Evolutionary conservation across 1,140 invertebrate species (phyloP), one percentile per base, ranked within the genome.

Genomic region (Macrocentrus cingulum): DNA sequence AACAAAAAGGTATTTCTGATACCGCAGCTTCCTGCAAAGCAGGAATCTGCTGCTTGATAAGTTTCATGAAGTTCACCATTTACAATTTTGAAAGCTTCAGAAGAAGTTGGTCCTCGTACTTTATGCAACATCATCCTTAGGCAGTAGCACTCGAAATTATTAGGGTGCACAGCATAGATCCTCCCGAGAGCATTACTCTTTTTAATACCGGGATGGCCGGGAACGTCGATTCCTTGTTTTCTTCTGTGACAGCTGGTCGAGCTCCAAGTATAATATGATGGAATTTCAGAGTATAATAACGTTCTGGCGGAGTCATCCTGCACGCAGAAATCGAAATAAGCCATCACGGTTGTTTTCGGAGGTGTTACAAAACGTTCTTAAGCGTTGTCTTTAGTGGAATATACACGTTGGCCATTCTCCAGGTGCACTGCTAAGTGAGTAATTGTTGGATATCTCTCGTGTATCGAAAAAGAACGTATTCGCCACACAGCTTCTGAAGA

Each of bases 401-500:
- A 75, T 11, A 78, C 66, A 6, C 59, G n/a, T 62, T 80, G 74
- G 39, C 69, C 69, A 60, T 71, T 71, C 55, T 77, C 73, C 18
- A 80, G 59, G 65, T 82, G 74, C 11, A 81, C 69, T 6, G 68
- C 71, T 32, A 82, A 70, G 41, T 81, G 73, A 9, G 72, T 46
- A 23, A 79, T 74, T 25, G 76, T 56, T 54, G 81, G 80, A 59
- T 67, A 57, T 64, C 72, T 61, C 52, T 81, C 72, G 62, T 80
- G 70, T 23, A 80, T 71, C 9, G 64, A 52, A 66, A 81, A 81
- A 58, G 62, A 66, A 25, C 77, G 73, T 20, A 81, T 70, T 23
- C 78, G 61, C 78, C 78, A 81, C 50, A 76, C 52, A 25, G 78
- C 74, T 75, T 83, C 77, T 53, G 68, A 68, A 55, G 70, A 71